These are phyloP conservation scores for Hippolais icterina DNA, from an alignment of 2,113 vertebrate genomes.

Conservation along the genomic window DNA sequence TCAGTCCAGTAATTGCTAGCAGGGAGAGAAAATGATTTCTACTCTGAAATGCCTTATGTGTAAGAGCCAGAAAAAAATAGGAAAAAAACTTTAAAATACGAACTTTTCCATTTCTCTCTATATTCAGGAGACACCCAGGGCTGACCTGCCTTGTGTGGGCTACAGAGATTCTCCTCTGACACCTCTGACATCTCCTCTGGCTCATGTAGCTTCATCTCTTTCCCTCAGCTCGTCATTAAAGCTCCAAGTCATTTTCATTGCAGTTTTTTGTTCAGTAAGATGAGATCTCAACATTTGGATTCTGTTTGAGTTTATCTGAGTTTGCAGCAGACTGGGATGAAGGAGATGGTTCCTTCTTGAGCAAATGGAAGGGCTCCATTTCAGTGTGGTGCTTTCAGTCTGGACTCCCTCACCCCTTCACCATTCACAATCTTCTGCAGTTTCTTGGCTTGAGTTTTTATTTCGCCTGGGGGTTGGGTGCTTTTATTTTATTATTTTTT, in stretches of 20 bases:
- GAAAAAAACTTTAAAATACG: background rate
- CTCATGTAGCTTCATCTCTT: background rate
- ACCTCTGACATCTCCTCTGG: background rate
- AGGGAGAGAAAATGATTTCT: background rate
- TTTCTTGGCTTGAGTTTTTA: background rate
- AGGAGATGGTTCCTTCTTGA: background rate
- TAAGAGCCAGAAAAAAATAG: background rate
- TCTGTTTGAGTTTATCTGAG: background rate
- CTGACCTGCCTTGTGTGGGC: background rate
- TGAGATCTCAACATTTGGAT: background rate
- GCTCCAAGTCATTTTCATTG: background rate
- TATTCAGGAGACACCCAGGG: background rate
- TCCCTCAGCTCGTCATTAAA: background rate
- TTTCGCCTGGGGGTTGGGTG: background rate
- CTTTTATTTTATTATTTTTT: background rate
- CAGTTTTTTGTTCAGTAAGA: background rate
- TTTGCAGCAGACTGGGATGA: conserved; percentile 1
- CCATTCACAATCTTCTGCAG: background rate
- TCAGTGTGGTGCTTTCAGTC: background rate
- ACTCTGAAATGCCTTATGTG: background rate
- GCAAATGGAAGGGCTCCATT: background rate
- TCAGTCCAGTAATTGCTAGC: background rate
- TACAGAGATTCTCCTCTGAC: background rate
- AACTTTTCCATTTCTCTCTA: background rate
- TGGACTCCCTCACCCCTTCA: background rate